Evolutionary conservation across 2,113 vertebrate genomes (phyloP).

Genomic region (Ahaetulla prasina): DNA sequence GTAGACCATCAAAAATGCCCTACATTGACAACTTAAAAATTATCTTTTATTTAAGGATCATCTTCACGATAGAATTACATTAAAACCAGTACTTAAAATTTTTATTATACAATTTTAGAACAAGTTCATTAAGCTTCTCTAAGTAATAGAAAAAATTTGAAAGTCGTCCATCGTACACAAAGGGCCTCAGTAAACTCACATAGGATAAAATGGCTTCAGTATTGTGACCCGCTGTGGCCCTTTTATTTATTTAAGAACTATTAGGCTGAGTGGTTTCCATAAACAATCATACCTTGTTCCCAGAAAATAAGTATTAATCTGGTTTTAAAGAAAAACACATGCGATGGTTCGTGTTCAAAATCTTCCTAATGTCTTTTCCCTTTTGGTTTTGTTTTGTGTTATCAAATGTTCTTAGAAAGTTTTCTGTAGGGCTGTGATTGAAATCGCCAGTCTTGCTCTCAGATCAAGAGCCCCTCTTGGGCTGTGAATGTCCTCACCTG

Average conservation of each 20-base stretch:
- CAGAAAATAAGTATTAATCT: not conserved
- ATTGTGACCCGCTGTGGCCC: not conserved
- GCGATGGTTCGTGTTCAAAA: constrained; percentile 47
- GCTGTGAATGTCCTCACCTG: constrained; percentile 93
- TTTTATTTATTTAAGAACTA: not conserved
- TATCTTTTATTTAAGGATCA: not conserved
- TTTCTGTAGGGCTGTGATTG: constrained; percentile 59
- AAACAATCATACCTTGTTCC: not conserved
- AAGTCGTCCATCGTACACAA: not conserved
- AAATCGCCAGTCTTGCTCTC: constrained; percentile 75
- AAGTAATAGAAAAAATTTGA: not conserved
- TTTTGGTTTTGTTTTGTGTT: constrained; percentile 63
- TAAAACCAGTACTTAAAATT: not conserved
- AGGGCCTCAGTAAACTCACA: not conserved
- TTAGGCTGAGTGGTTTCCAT: not conserved
- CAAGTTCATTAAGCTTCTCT: not conserved
- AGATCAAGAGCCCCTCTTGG: constrained; percentile 73
- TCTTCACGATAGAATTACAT: not conserved
- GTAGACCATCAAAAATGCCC: not conserved
- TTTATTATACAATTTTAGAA: not conserved
- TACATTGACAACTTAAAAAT: not conserved
- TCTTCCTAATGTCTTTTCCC: constrained; percentile 58
- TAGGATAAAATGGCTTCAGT: not conserved
- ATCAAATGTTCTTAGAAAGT: constrained; percentile 60
- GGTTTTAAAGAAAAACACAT: not conserved